A percentile compares a stretch with the other conserved stretches of the same genome.
Evolutionary conservation across 2,797 vertebrate genomes (phyloP).

Genomic region (Micrastur ruficollis): DNA sequence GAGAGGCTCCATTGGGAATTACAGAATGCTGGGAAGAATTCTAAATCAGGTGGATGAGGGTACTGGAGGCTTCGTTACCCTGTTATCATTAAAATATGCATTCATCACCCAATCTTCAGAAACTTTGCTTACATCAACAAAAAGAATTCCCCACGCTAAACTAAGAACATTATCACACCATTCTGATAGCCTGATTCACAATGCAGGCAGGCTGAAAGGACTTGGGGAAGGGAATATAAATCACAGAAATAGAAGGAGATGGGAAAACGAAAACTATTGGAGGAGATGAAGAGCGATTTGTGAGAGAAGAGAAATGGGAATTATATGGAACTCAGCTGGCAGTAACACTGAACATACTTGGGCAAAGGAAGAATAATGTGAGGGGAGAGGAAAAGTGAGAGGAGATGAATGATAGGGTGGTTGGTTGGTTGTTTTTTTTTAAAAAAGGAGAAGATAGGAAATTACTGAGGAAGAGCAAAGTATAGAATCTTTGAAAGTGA

Average conservation of each 20-base stretch:
- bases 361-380: not conserved
- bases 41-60: not conserved
- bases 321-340: not conserved
- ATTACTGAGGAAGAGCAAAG: not conserved
- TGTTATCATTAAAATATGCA: not conserved
- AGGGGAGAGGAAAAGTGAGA: not conserved
- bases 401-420: not conserved
- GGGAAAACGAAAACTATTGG: not conserved
- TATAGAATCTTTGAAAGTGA: not conserved
- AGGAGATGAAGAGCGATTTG: not conserved
- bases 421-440: not conserved
- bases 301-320: not conserved
- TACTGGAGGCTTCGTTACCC: not conserved
- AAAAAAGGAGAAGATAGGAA: not conserved
- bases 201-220: not conserved
- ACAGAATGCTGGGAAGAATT: not conserved
- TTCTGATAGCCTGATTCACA: not conserved
- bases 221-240: not conserved
- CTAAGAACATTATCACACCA: not conserved
- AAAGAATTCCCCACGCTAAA: not conserved
- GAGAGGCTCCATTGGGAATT: not conserved
- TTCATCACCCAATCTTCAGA: not conserved
- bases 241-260: not conserved
- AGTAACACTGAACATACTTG: not conserved
- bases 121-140: not conserved